These are phyloP conservation scores for Chelonoidis abingdonii DNA, from an alignment of 2,113 vertebrate genomes.

Conservation along the genomic window DNA sequence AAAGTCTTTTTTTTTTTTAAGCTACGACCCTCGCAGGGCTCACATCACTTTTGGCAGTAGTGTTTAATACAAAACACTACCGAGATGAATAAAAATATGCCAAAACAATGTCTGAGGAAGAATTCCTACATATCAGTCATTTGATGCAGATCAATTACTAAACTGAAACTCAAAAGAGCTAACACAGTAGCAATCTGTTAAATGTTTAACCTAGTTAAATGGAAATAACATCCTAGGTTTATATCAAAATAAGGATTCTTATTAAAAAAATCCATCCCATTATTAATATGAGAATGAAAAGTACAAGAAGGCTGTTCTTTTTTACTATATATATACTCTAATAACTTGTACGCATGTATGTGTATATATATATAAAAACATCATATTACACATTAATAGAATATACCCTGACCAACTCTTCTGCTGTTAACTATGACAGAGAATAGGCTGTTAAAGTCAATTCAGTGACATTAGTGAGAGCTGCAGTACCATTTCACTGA, in stretches of 20 bases:
- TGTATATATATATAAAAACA: neutral
- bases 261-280: neutral
- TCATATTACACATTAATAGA: neutral
- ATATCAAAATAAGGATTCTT: neutral
- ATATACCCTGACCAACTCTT: neutral
- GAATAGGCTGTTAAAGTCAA: neutral
- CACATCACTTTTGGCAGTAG: neutral
- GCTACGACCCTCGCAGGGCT: neutral
- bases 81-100: neutral
- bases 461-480: neutral
- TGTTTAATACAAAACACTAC: neutral
- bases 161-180: neutral
- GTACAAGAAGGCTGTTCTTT: neutral
- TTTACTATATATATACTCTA: neutral
- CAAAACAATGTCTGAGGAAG: neutral
- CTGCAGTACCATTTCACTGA: neutral
- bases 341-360: neutral
- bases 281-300: neutral
- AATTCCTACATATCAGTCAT: neutral
- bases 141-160: neutral
- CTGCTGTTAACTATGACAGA: neutral
- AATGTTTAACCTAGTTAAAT: neutral
- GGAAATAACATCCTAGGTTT: neutral
- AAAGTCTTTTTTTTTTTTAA: neutral
- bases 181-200: neutral